Percentiles rank a stretch among this genome's conserved stretches.
These are phyloP conservation scores for Acrobasis repandana DNA, from an alignment of 2,888 invertebrate genomes.

Conservation along the genomic window DNA sequence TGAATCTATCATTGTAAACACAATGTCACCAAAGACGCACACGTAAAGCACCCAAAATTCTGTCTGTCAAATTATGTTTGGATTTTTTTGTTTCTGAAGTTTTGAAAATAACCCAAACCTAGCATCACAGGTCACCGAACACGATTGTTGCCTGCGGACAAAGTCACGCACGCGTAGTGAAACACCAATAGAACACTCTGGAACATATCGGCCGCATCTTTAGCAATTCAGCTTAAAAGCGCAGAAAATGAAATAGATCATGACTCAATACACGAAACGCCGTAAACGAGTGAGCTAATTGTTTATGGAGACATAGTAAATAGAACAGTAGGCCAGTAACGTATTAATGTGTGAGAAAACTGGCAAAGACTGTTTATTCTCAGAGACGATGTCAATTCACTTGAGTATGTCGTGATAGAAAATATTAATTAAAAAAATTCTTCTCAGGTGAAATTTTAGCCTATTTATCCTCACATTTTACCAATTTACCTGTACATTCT, in stretches of 20 bases:
- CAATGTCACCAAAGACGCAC: too few relatives aligned
- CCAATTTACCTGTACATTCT: too few relatives aligned
- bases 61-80: too few relatives aligned
- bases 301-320: constrained; percentile 9
- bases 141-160: background rate
- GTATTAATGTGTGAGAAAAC: background rate
- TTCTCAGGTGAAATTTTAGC: background rate
- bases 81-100: background rate
- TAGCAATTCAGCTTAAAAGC: constrained; percentile 17
- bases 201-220: constrained; percentile 16
- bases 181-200: constrained; percentile 3
- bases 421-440: too few relatives aligned
- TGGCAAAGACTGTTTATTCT: too few relatives aligned
- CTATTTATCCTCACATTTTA: background rate
- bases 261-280: constrained; percentile 24
- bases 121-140: background rate
- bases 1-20: too few relatives aligned
- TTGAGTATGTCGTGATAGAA: background rate
- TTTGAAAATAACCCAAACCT: background rate
- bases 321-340: background rate
- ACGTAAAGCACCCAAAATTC: too few relatives aligned
- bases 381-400: background rate
- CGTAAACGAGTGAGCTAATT: constrained; percentile 16
- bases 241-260: constrained; percentile 24
- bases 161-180: background rate